Conservation (phyloP, 2,888 invertebrate genomes). For the Tetragonisca angustula region DNA sequence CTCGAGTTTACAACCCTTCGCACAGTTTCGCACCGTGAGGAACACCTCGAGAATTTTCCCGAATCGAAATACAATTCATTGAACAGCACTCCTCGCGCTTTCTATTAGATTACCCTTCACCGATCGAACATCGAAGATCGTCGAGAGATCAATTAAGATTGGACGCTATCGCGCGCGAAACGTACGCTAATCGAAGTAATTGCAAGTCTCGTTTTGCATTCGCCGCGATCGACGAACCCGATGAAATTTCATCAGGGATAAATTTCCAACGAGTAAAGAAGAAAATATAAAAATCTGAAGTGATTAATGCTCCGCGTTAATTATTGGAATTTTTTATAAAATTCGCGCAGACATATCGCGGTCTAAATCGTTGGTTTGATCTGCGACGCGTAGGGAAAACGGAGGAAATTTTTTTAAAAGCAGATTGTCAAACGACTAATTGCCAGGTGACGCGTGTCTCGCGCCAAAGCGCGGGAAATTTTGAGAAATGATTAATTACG, state of each 20-base stretch:
- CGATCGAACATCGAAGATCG: background rate
- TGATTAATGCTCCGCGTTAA: background rate
- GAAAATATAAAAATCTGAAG: background rate
- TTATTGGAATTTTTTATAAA: background rate
- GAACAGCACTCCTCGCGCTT: background rate
- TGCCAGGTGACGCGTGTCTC: background rate
- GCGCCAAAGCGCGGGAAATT: background rate
- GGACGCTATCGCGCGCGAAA: background rate
- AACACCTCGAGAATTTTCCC: slow-evolving; percentile 30
- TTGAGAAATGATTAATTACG: background rate
- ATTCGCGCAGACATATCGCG: background rate
- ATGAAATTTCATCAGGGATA: background rate
- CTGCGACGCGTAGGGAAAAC: background rate
- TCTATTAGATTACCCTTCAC: background rate
- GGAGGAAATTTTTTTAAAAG: background rate
- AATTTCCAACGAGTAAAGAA: background rate
- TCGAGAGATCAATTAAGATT: background rate
- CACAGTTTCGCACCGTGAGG: slow-evolving; percentile 38
- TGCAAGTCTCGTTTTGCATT: background rate
- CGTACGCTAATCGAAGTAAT: background rate
- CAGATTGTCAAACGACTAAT: background rate
- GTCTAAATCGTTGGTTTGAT: background rate
- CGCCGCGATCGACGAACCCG: background rate
- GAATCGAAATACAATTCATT: background rate
- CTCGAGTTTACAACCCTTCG: slow-evolving; percentile 41